Base-by-base conservation (phyloP, 2,113 vertebrate genomes). In the Numenius arquata region DNA sequence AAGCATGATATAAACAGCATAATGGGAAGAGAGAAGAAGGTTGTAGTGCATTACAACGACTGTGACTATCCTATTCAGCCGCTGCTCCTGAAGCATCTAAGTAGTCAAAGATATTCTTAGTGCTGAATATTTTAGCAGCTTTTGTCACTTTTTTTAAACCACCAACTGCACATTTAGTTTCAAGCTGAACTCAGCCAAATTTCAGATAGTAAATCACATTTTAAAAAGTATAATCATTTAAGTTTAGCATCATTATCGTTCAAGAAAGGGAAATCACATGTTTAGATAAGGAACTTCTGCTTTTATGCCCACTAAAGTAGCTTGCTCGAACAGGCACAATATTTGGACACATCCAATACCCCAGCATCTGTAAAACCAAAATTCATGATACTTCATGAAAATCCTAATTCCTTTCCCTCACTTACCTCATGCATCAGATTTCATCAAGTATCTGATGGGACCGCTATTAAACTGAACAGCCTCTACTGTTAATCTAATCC, bases 91-190 rank as follows among this genome's bases (percentile, higher is more conserved):
- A 95, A 83, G 87, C 47, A 87, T 90, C 53, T 73, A 92, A 95
- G 87, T 82, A 96, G 74, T 90, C 72, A 90, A 62, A 91, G 89
- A 96, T 96, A 97, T 89, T 96, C 93, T 96, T 95, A 92, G 94
- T 92, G 32, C 23, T 95, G 92, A 92, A 95, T 91, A 95, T 96
- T 95, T 97, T 96, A 95, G 91, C 96, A 95, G 95, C 41, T 93
- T 96, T 96, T 95, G 94, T 89, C 92, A 95, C 91, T 96, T 97
- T 93, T 95, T 94, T 96, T 93, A 93, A 97, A 80, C 45, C 38
- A 95, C 95, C 95, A 93, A 96, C 90, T 95, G 95, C 81, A 96
- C 93, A 93, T 96, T 94, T 90, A 89, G 86, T 88, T 96, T 94
- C 91, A 95, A 93, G 90, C 71, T 93, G 84, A 94, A 73, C 80